Evolutionary conservation across 2,888 invertebrate genomes (phyloP), one percentile per base, ranked within the genome.

Genomic region (Acholoe squamosa): DNA sequence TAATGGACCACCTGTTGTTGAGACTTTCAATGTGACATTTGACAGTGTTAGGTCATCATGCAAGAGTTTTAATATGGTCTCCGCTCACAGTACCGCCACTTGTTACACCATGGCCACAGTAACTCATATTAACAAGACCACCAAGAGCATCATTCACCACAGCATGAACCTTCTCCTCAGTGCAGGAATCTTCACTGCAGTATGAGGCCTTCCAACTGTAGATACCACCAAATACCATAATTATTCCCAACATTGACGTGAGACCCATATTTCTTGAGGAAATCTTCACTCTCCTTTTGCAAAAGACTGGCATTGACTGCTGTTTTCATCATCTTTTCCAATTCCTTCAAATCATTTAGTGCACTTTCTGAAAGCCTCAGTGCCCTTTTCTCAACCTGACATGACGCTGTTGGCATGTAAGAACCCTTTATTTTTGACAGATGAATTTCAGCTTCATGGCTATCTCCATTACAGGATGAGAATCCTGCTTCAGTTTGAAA

Each of bases 221-320:
- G 7, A 80, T 34, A 10, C 80, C 80, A 80, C 80, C 80, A 43
- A 80, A 43, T 22, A 33, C n/a, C 0, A 34, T 7, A 31, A n/a
- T n/a, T n/a, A 3, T 22, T 31, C 25, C 80, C 80, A 80, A 80
- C 43, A 80, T 80, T 80, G n/a, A 80, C 22, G n/a, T 80, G 80
- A 22, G 80, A 80, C 14, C 80, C 80, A 80, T 80, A 80, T 43
- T 80, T 80, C 22, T 14, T 34, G 33, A 80, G 25, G 43, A 80
- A 43, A 0, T 80, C 34, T 33, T 33, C n/a, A 43, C 80, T 33
- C 80, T 33, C 3, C 12, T 33, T 43, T 14, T 31, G 25, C 1
- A 80, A 14, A n/a, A 34, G 0, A 16, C 10, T 43, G 7, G 3
- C 7, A 33, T 43, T 43, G 10, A 1, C 5, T 22, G 80, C 22